Conservation (phyloP, 1,140 invertebrate species). For the Drosophila nigrodunni region DNA sequence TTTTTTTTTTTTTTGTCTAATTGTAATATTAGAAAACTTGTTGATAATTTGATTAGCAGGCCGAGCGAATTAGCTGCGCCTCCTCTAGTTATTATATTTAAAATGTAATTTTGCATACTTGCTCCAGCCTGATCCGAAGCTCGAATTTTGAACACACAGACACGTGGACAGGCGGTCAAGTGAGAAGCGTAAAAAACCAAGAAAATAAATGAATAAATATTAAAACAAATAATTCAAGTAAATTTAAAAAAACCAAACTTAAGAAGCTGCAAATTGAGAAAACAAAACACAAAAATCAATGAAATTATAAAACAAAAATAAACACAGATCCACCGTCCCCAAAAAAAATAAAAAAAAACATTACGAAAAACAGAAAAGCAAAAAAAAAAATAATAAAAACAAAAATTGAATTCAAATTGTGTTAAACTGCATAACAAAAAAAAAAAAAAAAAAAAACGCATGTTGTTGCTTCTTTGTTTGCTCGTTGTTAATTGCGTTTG, state of each 20-base stretch:
- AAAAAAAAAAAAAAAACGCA: conserved; percentile 20
- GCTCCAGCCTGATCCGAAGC: neutral
- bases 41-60: conserved; percentile 66
- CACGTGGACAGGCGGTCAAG: neutral
- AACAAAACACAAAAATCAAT: conserved; percentile 1
- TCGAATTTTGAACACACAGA: neutral
- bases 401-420: conserved; percentile 5
- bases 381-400: conserved; percentile 8
- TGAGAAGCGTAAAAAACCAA: conserved; percentile 2
- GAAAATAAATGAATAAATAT: neutral
- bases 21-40: conserved; percentile 67
- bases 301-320: neutral
- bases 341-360: conserved; percentile 8
- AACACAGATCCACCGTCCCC: conserved; percentile 21
- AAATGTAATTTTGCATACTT: conserved; percentile 20
- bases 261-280: conserved; percentile 2
- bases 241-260: neutral
- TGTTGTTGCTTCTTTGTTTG: conserved; percentile 33
- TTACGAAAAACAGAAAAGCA: neutral
- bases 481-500: conserved; percentile 30
- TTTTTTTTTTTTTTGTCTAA: conserved; percentile 50
- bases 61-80: conserved; percentile 18
- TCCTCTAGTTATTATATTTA: conserved; percentile 64
- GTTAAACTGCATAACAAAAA: neutral
- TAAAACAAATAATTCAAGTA: neutral